A percentile compares a stretch with the other conserved stretches of the same genome.
These are phyloP conservation scores for Macrocentrus cingulum DNA, from an alignment of 1,140 invertebrate species.

Conservation along the genomic window DNA sequence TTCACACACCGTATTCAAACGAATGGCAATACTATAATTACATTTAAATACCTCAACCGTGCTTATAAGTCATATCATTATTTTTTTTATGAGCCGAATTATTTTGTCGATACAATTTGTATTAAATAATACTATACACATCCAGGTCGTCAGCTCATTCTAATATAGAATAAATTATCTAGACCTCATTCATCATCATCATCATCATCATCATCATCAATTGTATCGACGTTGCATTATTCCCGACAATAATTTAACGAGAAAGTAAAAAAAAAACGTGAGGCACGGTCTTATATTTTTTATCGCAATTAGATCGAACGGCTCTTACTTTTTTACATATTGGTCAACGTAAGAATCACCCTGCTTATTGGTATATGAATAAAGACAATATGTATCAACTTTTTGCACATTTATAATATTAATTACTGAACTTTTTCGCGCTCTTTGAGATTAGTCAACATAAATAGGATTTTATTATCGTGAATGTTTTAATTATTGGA, in stretches of 20 bases:
- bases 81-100: too few species aligned
- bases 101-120: slow-evolving; percentile 15
- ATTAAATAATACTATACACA: slow-evolving; percentile 41
- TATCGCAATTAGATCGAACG: neutral
- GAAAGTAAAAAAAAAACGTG: too few species aligned
- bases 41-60: too few species aligned
- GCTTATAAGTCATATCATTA: too few species aligned
- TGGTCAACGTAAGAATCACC: slow-evolving; percentile 37
- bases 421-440: neutral
- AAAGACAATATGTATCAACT: slow-evolving; percentile 32
- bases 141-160: slow-evolving; percentile 36
- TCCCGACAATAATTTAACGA: slow-evolving; percentile 30
- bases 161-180: slow-evolving; percentile 47
- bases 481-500: too few species aligned
- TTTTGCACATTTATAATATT: slow-evolving; percentile 27
- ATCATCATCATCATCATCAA: too few species aligned
- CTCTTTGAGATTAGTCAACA: too few species aligned
- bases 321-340: slow-evolving; percentile 19
- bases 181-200: too few species aligned
- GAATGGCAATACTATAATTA: too few species aligned
- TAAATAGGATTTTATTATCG: too few species aligned
- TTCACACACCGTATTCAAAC: too few species aligned
- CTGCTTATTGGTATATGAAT: slow-evolving; percentile 41
- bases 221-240: slow-evolving; percentile 31
- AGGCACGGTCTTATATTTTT: slow-evolving; percentile 26